Base-by-base conservation (phyloP, 35 echinoderm and acorn worm genomes). In the Apostichopus parvimensis region DNA sequence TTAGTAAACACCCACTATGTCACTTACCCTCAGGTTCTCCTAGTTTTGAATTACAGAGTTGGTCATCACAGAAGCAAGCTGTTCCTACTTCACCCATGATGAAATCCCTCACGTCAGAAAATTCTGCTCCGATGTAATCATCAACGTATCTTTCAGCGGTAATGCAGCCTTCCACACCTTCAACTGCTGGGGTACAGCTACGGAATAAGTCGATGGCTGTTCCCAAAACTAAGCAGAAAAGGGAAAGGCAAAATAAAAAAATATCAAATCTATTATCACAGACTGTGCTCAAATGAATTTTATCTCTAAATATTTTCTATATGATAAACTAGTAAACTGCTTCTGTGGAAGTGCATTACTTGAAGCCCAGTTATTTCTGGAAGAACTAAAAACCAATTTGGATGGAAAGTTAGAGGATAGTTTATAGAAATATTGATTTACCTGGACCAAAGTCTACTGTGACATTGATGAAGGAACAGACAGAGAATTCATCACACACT, bases 11-110 rank as follows among this genome's bases (percentile, higher is more conserved):
- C 34, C 34, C 34, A 4, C 1, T 45, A 3, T 45, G 34, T 45
- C 34, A 45, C 34, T 45, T 45, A 45, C 34, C 34, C 34, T 83
- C 80, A 20, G 55, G 54, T 57, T 59, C 80, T 83, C 14, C 22
- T 21, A 83, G 14, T 17, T 83, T 17, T 22, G 7, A 22, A 83
- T 83, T 83, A 57, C 80, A 83, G 10, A 57, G 11, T 9, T 83
- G n/a, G 15, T 54, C 80, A 18, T 59, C 80, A 58, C 80, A 83
- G 54, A 57, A 83, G 57, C 80, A 83, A 18, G 80, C 80, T 83
- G 57, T 15, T 22, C 80, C 80, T n/a, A 18, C 14, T 83, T 56
- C 80, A n/a, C 53, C 54, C 17, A 17, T 8, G 8, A 58, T n/a
- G 20, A 57, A 20, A 5, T 83, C 80, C 6, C 55, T 55, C 17